Evolutionary conservation across 2,888 invertebrate species (phyloP).

Genomic region (Nymphalis urticae): DNA sequence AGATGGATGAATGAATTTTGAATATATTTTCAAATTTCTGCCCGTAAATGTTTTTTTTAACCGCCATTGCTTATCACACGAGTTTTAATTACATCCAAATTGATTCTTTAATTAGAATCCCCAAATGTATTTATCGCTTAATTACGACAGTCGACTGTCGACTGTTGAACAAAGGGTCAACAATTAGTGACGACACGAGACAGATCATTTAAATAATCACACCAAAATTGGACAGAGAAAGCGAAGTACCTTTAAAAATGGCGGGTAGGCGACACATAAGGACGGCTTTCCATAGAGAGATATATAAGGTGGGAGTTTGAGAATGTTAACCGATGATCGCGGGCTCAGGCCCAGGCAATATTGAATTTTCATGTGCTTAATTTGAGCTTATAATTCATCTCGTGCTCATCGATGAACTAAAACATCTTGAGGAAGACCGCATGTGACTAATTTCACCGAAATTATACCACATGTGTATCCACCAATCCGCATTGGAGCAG

Average conservation of each 20-base stretch:
- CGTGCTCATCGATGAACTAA: no score
- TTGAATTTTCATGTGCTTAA: no score
- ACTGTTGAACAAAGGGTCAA: constrained; percentile 6
- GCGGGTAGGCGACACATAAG: constrained; percentile 18
- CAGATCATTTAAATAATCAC: constrained; percentile 6
- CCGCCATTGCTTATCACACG: neutral
- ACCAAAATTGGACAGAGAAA: constrained; percentile 24
- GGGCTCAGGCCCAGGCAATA: no score
- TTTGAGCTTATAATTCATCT: no score
- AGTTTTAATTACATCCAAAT: neutral
- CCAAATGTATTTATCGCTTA: constrained; percentile 5
- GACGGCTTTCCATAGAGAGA: neutral
- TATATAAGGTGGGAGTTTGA: constrained; percentile 1
- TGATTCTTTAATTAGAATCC: constrained; percentile 13
- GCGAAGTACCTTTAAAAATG: constrained; percentile 17
- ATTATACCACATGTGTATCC: no score
- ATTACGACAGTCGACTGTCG: constrained; percentile 2
- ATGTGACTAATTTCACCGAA: no score
- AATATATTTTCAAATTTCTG: neutral
- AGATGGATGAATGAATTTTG: no score
- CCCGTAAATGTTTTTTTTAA: neutral
- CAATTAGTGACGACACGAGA: constrained; percentile 6
- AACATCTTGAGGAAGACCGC: no score
- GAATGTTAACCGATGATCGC: no score
- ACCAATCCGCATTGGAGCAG: no score